phyloP scores from a whole-genome alignment of 2,888 invertebrate species.

The Meghimatium bilineatum region DNA sequence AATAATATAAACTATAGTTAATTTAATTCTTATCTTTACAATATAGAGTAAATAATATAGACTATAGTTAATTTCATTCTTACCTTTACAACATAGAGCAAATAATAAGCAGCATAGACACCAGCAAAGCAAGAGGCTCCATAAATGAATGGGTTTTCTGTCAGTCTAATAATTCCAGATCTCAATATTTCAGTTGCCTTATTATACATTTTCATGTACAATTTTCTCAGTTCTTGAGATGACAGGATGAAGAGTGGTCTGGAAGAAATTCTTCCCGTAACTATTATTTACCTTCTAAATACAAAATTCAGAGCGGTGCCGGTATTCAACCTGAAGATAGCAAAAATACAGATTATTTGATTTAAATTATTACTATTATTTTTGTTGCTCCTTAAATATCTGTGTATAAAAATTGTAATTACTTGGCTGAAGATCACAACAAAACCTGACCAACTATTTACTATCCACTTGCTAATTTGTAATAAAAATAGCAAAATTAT shows the following conservation, averaged over 20 bases:
- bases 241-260: background rate
- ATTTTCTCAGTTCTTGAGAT: background rate
- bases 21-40: background rate
- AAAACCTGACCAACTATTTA: background rate
- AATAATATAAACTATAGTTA: too few species aligned
- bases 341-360: background rate
- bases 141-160: constrained; percentile 14
- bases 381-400: background rate
- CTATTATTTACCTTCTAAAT: background rate
- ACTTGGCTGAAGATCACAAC: background rate
- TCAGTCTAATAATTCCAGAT: background rate
- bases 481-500: background rate
- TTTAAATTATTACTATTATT: background rate
- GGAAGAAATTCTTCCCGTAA: background rate
- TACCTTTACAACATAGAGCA: constrained; percentile 51
- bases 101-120: constrained; percentile 48
- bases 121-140: constrained; percentile 16
- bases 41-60: background rate
- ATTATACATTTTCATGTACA: background rate
- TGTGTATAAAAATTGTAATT: background rate
- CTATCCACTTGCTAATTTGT: background rate
- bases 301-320: background rate
- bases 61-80: background rate
- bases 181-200: background rate
- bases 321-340: background rate